Percentiles rank a stretch among this genome's conserved stretches.
These are phyloP conservation scores for Thunnus maccoyii DNA, from an alignment of 2,113 vertebrate genomes.

Conservation along the genomic window DNA sequence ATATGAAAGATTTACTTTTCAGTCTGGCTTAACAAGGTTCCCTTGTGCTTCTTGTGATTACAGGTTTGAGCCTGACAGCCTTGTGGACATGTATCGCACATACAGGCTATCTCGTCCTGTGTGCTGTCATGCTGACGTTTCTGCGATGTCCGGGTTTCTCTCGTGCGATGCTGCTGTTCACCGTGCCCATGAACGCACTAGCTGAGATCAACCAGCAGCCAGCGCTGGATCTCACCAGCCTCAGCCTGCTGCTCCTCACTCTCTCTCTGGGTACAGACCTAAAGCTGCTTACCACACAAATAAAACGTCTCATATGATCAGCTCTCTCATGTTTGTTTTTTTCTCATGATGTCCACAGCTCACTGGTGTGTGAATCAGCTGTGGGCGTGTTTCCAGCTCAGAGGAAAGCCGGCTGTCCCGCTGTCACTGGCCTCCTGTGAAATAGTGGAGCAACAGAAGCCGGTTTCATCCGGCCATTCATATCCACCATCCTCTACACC, in stretches of 20 bases:
- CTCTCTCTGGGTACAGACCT: conserved; percentile 78
- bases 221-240: conserved; percentile 80
- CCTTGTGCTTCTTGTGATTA: not conserved
- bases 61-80: conserved; percentile 82
- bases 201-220: conserved; percentile 83
- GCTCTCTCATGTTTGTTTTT: not conserved
- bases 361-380: conserved; percentile 74
- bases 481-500: conserved; percentile 83
- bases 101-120: conserved; percentile 79
- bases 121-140: conserved; percentile 83
- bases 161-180: conserved; percentile 80
- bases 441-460: conserved; percentile 40
- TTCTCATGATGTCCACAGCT: conserved; percentile 66
- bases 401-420: not conserved
- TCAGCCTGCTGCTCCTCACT: conserved; percentile 80
- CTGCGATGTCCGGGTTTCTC: conserved; percentile 78
- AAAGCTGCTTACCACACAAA: not conserved
- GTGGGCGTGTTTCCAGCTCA: conserved; percentile 40
- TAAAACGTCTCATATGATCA: too few relatives aligned
- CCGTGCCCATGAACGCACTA: conserved; percentile 79
- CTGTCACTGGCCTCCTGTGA: conserved; percentile 4
- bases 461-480: not conserved
- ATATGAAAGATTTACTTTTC: not conserved
- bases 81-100: conserved; percentile 84
- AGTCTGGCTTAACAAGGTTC: not conserved